Base-by-base conservation (phyloP, 2,113 vertebrate species). In the Oryzias woworae region DNA sequence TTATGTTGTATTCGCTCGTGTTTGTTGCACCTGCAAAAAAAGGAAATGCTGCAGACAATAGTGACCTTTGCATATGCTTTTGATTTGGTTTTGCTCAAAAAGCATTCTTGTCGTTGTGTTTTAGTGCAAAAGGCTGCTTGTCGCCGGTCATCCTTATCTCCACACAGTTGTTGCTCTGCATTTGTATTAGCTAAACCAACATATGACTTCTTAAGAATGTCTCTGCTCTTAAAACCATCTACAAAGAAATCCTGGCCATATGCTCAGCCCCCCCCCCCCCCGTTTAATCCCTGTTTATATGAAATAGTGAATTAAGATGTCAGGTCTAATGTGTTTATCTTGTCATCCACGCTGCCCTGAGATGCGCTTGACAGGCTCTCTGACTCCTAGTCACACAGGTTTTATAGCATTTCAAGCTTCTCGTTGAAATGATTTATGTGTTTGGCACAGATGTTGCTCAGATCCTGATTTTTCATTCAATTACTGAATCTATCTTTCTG, bases 341-440 rank as follows among this genome's bases (percentile, higher is more conserved):
- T 75, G 83, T 79, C 83, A 76, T 82, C 58, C 71, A 46, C 66
- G 60, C 54, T 47, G 80, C 70, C 75, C 85, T 67, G 72, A 86
- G 85, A 77, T 57, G 64, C 66, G 56, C 81, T 64, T 85, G 89
- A 88, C 91, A 90, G 90, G 83, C 70, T 81, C 81, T 86, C 80
- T 77, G 83, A 86, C 86, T 89, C 80, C 66, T 55, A 83, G 83
- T 85, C 84, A 80, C 87, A 78, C 58, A 28, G 73, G 75, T 86
- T 89, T 92, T 89, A 90, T 88, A 87, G 88, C 85, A 50, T 84
- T 83, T 80, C 72, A 45, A 85, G 86, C 83, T 79, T 88, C 91
- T 92, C 87, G 75, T 91, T 91, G 88, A 83, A 85, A 85, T 91
- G 90, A 92, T 92, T 92, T 91, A 91, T 90, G 87, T 88, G 89